phyloP scores from a whole-genome alignment of 2,888 invertebrate species.

The Seira musarum region DNA sequence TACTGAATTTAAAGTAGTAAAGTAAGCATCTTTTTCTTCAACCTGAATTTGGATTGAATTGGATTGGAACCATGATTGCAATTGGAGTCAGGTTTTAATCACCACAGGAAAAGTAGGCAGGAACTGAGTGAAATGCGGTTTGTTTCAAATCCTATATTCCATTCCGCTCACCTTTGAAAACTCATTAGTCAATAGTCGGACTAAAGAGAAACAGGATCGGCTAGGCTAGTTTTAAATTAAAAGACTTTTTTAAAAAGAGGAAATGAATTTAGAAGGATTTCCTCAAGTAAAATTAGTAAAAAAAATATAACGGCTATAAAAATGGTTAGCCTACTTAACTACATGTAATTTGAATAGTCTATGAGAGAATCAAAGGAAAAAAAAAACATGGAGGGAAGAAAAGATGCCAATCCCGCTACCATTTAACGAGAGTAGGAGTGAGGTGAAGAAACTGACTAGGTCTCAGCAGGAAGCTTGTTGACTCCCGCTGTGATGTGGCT shows the following conservation, averaged over 20 bases:
- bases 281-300: not conserved
- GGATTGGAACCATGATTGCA: too few relatives aligned
- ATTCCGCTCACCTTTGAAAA: slow-evolving; percentile 18
- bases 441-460: not conserved
- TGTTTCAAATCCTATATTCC: not conserved
- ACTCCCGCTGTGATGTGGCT: slow-evolving; percentile 44
- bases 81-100: too few relatives aligned
- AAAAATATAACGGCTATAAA: too few relatives aligned
- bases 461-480: slow-evolving; percentile 49
- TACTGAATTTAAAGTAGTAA: not conserved
- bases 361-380: too few relatives aligned
- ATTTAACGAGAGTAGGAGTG: too few relatives aligned
- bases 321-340: too few relatives aligned
- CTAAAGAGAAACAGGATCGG: not conserved
- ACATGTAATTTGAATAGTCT: too few relatives aligned
- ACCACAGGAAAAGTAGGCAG: too few relatives aligned
- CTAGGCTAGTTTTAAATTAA: not conserved
- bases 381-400: not conserved
- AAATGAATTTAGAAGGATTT: not conserved
- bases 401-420: not conserved
- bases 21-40: not conserved
- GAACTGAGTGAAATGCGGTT: too few relatives aligned
- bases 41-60: not conserved
- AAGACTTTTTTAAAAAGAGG: slow-evolving; percentile 6
- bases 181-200: slow-evolving; percentile 36